Evolutionary conservation across 2,888 invertebrate species (phyloP), one percentile per base, ranked within the genome.

Genomic region (Drosophila stalkeri): DNA sequence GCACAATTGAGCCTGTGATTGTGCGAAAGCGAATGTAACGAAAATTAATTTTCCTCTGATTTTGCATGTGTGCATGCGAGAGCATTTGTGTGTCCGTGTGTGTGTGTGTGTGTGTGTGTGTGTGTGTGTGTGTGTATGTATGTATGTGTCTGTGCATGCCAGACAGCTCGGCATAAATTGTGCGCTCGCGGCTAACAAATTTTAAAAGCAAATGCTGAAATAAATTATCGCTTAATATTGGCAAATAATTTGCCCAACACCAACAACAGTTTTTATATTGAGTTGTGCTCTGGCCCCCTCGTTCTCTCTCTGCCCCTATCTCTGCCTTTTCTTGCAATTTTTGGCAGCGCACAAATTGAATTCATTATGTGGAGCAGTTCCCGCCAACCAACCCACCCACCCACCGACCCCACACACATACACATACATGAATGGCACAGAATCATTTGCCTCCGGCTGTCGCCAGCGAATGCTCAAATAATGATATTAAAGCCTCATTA

Each of bases 401-500:
- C 11, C 11, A 41, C 80, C 64, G n/a, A n/a, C n/a, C 54, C 64
- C 80, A 66, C 57, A 66, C 80, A 64, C 61, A 66, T 77, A 66
- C 47, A 66, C 80, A 63, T 59, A 63, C 51, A 59, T 51, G 71
- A 77, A 63, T 64, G 54, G 43, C 23, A 52, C 35, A 61, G 65
- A 71, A 76, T 68, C 63, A 69, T 64, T 68, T 72, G 76, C 73
- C 78, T 63, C 41, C 35, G 64, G 78, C 51, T 54, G 39, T 23
- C 49, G 64, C 27, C 65, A 37, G 62, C 67, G 73, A 80, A 87
- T 87, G 77, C 68, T 69, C 65, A 78, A 78, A 82, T 89, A 89
- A 91, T 88, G 85, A 82, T 85, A 90, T 91, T 90, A 90, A 89
- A 82, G 82, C 79, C 73, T 75, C 80, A 85, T 90, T 86, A 90